Evolutionary conservation across 2,113 vertebrate species (phyloP), one percentile per base, ranked within the genome.

Genomic region (Grus americana): DNA sequence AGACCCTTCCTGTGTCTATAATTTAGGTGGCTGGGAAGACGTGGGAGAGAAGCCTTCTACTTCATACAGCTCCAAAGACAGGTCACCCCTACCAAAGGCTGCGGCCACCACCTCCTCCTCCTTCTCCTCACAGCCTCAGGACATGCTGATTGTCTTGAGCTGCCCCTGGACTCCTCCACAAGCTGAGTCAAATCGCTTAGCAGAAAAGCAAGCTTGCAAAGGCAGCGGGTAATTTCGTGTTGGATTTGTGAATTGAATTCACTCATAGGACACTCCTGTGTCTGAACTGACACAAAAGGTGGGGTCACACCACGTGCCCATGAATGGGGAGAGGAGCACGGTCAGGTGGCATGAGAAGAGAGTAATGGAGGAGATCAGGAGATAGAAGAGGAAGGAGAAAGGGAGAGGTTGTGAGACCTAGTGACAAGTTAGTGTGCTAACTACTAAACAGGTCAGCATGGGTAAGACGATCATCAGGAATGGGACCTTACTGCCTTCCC

Each of bases 221-320:
- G 46, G 36, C 57, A 88, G 30, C 6, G 11, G 11, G 12, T 71
- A 50, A 32, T 61, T 92, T 59, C 29, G 5, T 75, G 32, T 29
- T 19, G 11, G 32, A 42, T 66, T 40, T 80, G 29, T 42, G 17
- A 80, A 34, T 16, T 34, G 40, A 71, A 79, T 32, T 65, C 3
- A 6, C 24, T 80, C 24, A 9, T 11, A 16, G 22, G 20, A 54
- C 13, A 65, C 50, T 55, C 36, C 23, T 40, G 8, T 21, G 8
- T 61, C 15, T 23, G 79, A 55, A 80, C 6, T 46, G 36, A 46
- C 57, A 29, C 27, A 66, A 49, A 75, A 76, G 20, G 34, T 1
- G 5, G 24, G 9, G 8, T 44, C 38, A 49, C 0, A 0, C 15
- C 13, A 4, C 9, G 14, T 52, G 36, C 27, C 20, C 74, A n/a